Evolutionary conservation across 2,888 invertebrate genomes (phyloP), one percentile per base, ranked within the genome.

Genomic region (Netelia virgata): DNA sequence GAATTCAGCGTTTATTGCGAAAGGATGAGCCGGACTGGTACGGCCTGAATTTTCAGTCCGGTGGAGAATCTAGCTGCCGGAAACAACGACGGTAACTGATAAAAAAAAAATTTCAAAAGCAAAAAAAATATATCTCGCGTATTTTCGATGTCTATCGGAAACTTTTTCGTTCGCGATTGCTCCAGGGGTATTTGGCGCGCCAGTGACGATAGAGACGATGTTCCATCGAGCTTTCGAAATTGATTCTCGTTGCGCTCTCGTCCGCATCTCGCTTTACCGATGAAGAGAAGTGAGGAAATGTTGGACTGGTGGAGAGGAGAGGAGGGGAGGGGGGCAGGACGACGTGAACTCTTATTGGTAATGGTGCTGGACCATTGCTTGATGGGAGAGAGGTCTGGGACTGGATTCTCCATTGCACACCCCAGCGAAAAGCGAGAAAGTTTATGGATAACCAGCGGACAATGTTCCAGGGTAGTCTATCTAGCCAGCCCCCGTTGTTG

Each of bases 1-100:
- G 20, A 61, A 72, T 76, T 84, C 66, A 72, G 59, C 72, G 61
- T 55, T 74, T 61, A 83, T 83, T 78, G 68, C 72, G 57, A 82
- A 63, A 57, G 64, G n/a, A 5, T 43, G 18, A 9, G 14, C 11
- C 47, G 59, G 23, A 59, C 18, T 23, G 59, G 43, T 6, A 5
- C 57, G 18, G 18, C 18, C 18, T n/a, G 61, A 36, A 70, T 70
- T 78, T 61, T 53, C 61, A 8, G 18, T 61, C 61, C 63, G 55
- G 53, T 50, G n/a, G 18, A 63, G 66, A 79, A 73, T 73, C 18
- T 55, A 16, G 23, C 57, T 57, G 6, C 18, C 8, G 18, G 18
- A 23, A 70, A 55, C 55, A 41, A 28, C 72, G n/a, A 1, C 63
- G 55, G 55, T 14, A 10, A 43, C 53, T 55, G 70, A 28, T 20